Base-by-base conservation (phyloP, 2,113 vertebrate genomes). In the Spizaetus ornatus region DNA sequence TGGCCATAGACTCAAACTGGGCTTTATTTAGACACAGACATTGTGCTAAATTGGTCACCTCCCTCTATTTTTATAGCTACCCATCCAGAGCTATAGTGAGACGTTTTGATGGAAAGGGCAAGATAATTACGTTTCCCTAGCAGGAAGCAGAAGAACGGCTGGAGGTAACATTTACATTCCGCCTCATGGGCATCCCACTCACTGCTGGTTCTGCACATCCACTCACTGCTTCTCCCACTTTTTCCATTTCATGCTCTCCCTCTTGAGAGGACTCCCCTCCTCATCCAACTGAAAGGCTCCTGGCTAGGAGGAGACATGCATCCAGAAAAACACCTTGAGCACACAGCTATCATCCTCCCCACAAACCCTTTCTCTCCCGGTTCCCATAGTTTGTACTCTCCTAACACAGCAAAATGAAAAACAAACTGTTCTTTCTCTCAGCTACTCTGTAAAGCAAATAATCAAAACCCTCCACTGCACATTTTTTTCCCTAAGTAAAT, bases 111-210 rank as follows among this genome's bases (percentile, higher is more conserved):
- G 3, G 80, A 95, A 96, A 91, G 83, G 81, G 86, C 91, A 95
- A 21, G 91, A 74, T 91, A 93, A 93, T 96, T 96, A 62, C 26
- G 11, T 32, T 92, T 91, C 72, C 74, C 72, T 36, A 19, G 42
- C 63, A 93, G 80, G 65, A 94, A 93, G 59, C 52, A 62, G 55
- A 21, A 83, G 76, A 67, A 92, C 23, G 88, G 69, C 71, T 97
- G 63, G 55, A 86, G 55, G 79, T 95, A 96, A 93, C 82, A 93
- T 97, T 95, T 94, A 95, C 92, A 91, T 90, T 94, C 72, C 0
- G 0, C 52, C 91, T 95, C 74, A 32, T 27, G 86, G 92, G 80
- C 92, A 86, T 88, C 89, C 77, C 32, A 63, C 67, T 96, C 50
- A 3, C 70, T 69, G 56, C 66, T 11, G 9, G n/a, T 65, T 94